Evolutionary conservation across 1,140 invertebrate genomes (phyloP).

Genomic region (Meteorus sp.): DNA sequence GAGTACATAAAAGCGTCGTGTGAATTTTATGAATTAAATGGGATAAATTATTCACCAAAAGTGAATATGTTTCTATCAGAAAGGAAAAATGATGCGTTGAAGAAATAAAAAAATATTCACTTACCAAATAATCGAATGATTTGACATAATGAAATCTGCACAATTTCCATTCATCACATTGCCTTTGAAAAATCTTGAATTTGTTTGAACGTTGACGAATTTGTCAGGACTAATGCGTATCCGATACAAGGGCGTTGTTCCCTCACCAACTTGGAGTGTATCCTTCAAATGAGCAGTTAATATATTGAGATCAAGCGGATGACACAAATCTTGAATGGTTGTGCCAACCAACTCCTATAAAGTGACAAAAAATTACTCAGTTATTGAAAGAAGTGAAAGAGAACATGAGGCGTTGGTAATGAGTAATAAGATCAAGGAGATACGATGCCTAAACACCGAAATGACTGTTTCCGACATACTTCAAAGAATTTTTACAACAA

Average conservation of each 20-base stretch:
- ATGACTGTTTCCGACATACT: no score
- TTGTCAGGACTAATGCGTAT: constrained; percentile 74
- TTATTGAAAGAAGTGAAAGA: constrained; percentile 11
- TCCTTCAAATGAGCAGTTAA: constrained; percentile 76
- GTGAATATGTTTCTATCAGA: not conserved
- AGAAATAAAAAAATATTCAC: constrained; percentile 32
- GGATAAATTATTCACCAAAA: no score
- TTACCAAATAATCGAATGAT: constrained; percentile 80
- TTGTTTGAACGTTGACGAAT: constrained; percentile 84
- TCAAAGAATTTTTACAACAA: no score
- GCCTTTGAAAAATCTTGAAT: constrained; percentile 80
- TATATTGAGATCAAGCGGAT: constrained; percentile 73
- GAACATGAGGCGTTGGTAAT: not conserved
- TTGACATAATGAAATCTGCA: constrained; percentile 88
- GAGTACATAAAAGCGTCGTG: no score
- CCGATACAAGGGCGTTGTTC: constrained; percentile 76
- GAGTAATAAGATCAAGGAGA: not conserved
- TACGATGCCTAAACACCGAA: no score
- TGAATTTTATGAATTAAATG: no score
- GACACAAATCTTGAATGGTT: constrained; percentile 77
- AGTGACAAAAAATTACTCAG: constrained; percentile 27
- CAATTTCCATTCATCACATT: constrained; percentile 68
- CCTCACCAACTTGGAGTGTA: constrained; percentile 67
- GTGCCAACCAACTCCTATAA: constrained; percentile 67
- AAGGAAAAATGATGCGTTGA: not conserved